Evolutionary conservation across 2,113 vertebrate genomes (phyloP), one percentile per base, ranked within the genome.

Genomic region (Neolamprologus fasciatus): DNA sequence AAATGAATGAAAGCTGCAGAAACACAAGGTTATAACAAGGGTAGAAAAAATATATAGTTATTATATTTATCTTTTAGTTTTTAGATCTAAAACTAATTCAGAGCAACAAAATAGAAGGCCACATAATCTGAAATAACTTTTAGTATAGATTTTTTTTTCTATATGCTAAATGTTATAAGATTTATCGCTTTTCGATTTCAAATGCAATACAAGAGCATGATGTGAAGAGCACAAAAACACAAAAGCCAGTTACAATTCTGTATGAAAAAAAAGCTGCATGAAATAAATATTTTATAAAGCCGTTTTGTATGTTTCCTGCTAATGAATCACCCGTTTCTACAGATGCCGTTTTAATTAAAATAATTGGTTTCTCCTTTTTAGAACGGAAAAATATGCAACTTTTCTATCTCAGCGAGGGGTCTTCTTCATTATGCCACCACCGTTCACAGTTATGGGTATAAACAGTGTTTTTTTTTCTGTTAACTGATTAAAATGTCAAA

Each of bases 321-420:
- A 86, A 94, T 85, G 55, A 86, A 76, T 85, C 79, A 78, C 82
- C 57, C 11, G 10, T 83, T 92, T 90, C 14, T 79, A 58, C 54
- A 66, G 45, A 86, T 73, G 58, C 50, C 8, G 33, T 83, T 91
- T 89, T 87, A 88, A 89, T 91, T 89, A 87, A 82, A 94, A 84
- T 80, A 14, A 21, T 61, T 28, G 9, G 45, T 51, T 45, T 35
- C 86, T 85, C 10, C 40, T 82, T 73, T 63, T 63, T 40, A 57
- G 47, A 80, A 40, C 4, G 3, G 19, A 80, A 54, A 89, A 80
- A 85, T 31, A 23, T 55, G 71, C n/a, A 57, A 66, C 82, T 80
- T 73, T 53, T 81, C 9, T 12, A 66, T 12, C 76, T 61, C 91
- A 37, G 80, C 45, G 4, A 63, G 87, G 21, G 79, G 50, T 57